Conservation (phyloP, 2,797 vertebrate species). For the Antennarius maculatus region DNA sequence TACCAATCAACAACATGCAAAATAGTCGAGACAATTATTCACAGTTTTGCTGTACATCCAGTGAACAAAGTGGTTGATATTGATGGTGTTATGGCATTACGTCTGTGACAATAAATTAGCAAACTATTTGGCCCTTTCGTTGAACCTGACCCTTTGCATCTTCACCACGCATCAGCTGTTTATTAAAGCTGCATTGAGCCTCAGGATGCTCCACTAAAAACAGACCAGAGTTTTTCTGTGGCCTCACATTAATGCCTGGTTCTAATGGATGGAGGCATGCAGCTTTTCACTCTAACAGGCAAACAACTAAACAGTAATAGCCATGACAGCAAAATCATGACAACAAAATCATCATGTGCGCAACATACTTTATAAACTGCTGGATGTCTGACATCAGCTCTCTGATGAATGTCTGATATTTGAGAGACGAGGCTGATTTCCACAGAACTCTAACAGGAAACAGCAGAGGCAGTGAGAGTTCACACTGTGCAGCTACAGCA, state of each 20-base stretch:
- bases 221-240: constrained; percentile 9
- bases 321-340: too few species aligned
- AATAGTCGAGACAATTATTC: constrained; percentile 43
- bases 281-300: constrained; percentile 23
- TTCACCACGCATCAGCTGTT: constrained; percentile 69
- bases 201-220: constrained; percentile 55
- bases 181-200: constrained; percentile 46
- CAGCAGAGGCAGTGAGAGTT: constrained; percentile 46
- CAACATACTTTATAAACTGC: constrained; percentile 4
- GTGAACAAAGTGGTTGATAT: constrained; percentile 51
- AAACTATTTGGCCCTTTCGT: constrained; percentile 58
- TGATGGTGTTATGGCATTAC: constrained; percentile 49
- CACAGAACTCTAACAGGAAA: constrained; percentile 52
- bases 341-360: background rate
- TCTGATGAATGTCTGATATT: constrained; percentile 28
- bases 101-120: constrained; percentile 69
- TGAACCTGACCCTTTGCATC: constrained; percentile 60
- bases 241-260: background rate
- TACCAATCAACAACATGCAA: constrained; percentile 46
- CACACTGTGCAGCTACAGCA: constrained; percentile 59
- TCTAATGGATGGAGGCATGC: constrained; percentile 44
- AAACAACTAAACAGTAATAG: constrained; percentile 9
- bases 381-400: constrained; percentile 25
- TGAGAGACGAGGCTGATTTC: constrained; percentile 32
- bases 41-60: constrained; percentile 50